Evolutionary conservation across 2,113 vertebrate species (phyloP), one percentile per base, ranked within the genome.

Genomic region (Vicugna pacos): DNA sequence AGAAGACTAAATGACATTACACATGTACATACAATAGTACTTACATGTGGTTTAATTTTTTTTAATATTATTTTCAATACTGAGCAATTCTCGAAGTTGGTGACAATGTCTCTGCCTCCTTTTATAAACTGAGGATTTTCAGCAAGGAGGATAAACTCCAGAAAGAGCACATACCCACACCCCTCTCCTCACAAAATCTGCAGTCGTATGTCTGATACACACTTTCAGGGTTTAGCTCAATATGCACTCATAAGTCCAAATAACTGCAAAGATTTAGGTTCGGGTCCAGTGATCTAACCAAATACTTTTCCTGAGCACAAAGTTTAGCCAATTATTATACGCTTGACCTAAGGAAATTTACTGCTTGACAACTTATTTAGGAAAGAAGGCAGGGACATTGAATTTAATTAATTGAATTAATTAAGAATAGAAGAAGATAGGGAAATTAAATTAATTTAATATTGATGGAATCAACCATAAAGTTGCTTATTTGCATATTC

Each of bases 321-420:
- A 54, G 20, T 80, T 80, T 86, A 95, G n/a, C 32, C 42, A 84
- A 62, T 91, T 69, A 69, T 70, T 77, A 79, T 42, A 86, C 35
- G 26, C 6, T 60, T 69, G 19, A 62, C 32, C 42, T 79, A 64
- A 95, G 86, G 81, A 91, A 91, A 91, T 86, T 50, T 79, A 79
- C 22, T 72, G 42, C 28, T 72, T 22, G 26, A 62, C 54, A 95
- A 52, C 17, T 69, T 73, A 65, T 70, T 77, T 52, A 69, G 42
- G 20, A 50, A 81, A 88, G 62, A 70, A 69, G 32, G 16, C 76
- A 64, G 76, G 26, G 48, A 94, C n/a, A 82, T 15, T 65, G 76
- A 82, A 82, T 73, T 92, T 17, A 90, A 79, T 90, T 77, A 85
- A 67, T 46, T 54, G 77, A 65, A 54, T 77, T 85, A 88, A 81